Conservation (phyloP, 2,888 invertebrate species). For the Antheraea yamamai region DNA sequence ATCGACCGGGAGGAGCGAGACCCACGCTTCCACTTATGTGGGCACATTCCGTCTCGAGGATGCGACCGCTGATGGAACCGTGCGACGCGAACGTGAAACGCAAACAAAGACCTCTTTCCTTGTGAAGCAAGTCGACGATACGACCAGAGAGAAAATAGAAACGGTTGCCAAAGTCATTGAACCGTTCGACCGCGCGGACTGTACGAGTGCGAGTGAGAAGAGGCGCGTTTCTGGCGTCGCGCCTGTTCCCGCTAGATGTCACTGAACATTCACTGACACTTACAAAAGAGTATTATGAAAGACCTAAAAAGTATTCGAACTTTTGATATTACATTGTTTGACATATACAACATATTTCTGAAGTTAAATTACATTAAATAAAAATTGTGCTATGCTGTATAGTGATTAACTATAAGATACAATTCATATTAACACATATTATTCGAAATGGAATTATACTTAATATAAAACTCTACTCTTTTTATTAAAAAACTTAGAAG, state of each 20-base stretch:
- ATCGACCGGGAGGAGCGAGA: constrained; percentile 76
- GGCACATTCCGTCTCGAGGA: constrained; percentile 79
- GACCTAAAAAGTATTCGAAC: constrained; percentile 41
- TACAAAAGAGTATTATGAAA: constrained; percentile 42
- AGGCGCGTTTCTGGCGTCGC: constrained; percentile 34
- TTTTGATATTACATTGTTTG: neutral
- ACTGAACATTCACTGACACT: constrained; percentile 27
- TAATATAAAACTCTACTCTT: neutral
- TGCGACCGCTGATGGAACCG: constrained; percentile 71
- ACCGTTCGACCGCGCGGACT: constrained; percentile 69
- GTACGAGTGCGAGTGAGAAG: constrained; percentile 71
- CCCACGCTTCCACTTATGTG: constrained; percentile 78
- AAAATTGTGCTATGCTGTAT: no score
- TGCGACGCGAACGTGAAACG: constrained; percentile 79
- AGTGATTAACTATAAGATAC: no score
- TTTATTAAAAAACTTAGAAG: neutral
- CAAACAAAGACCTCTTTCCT: constrained; percentile 80
- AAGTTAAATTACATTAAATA: neutral
- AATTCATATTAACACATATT: no score
- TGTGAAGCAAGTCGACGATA: constrained; percentile 72
- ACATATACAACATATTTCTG: no score
- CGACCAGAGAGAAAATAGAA: constrained; percentile 82
- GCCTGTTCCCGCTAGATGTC: constrained; percentile 55
- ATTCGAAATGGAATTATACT: no score
- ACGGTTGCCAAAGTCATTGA: constrained; percentile 81